Evolutionary conservation across 1,140 invertebrate species (phyloP).

Genomic region (Lepidurus packardi): DNA sequence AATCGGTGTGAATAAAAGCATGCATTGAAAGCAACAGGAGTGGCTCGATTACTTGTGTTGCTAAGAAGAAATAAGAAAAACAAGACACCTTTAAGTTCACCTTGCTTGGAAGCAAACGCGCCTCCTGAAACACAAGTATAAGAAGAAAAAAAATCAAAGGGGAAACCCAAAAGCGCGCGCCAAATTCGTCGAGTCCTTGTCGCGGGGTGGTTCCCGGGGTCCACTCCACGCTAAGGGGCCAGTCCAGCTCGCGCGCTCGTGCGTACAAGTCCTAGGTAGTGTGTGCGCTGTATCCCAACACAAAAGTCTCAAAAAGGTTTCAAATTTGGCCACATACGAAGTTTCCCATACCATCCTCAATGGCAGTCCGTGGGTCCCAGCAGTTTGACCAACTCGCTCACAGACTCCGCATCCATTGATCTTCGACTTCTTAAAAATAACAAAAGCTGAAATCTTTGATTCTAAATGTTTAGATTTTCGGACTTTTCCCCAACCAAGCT

Average conservation of each 20-base stretch:
- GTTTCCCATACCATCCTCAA: no score
- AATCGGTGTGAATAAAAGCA: no score
- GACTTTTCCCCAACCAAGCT: no score
- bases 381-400: no score
- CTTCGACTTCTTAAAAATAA: no score
- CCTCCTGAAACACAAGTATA: background rate
- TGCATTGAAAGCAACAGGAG: background rate
- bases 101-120: background rate
- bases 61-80: background rate
- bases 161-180: background rate
- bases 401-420: no score
- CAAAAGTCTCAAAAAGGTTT: background rate
- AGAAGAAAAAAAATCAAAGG: background rate
- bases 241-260: background rate
- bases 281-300: background rate
- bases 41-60: background rate
- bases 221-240: background rate
- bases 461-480: no score
- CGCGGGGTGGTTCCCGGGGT: background rate
- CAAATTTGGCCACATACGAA: no score
- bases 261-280: background rate
- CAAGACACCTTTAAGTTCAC: background rate
- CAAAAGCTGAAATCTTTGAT: no score
- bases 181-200: background rate
- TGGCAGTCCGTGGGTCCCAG: no score